Base-by-base conservation (phyloP, 1,140 invertebrate genomes). In the Drosophila melanogaster region DNA sequence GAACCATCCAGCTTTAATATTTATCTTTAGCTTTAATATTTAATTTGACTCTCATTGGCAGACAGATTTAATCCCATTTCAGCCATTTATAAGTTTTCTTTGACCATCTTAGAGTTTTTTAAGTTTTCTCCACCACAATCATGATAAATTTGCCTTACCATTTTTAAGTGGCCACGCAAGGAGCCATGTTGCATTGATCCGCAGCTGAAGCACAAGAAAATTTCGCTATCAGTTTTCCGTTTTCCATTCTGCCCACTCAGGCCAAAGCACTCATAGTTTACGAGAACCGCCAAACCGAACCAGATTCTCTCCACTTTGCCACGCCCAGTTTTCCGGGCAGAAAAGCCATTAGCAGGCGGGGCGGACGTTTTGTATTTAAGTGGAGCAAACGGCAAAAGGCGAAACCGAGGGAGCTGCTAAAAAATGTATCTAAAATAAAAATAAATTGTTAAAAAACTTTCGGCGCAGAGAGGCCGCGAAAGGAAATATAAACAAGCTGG, bases 401-500 rank as follows among this genome's bases (percentile, higher is more conserved):
- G 59, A 73, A 47, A 33, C 19, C 26, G 37, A 11, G 33, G 64
- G 37, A 35, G 46, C 14, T 44, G 40, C 5, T 30, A 55, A 74
- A 72, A 66, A 65, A 37, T 46, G 35, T 57, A 57, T 75, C 71
- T 62, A 74, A 75, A 76, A 75, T 76, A 76, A 77, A 76, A 76
- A 77, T 76, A 77, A 77, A 77, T 77, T 76, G 61, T 76, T 77
- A 67, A 75, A 66, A 55, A 76, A 77, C 46, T 75, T 76, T 76
- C 50, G 38, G 35, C 14, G 50, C 66, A 56, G 56, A 19, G 12
- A 58, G 54, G 30, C 38, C 24, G 58, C 17, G 2, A 77, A 67
- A 75, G 71, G 73, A 76, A 77, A 77, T 76, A 77, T 76, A 76
- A 77, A 67, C 73, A 77, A 77, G 62, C 61, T 76, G 72, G 73